Percentiles rank a stretch among this genome's conserved stretches.
Conservation (phyloP, 92 coral and sea anemone species). For the Siderastrea radians region DNA sequence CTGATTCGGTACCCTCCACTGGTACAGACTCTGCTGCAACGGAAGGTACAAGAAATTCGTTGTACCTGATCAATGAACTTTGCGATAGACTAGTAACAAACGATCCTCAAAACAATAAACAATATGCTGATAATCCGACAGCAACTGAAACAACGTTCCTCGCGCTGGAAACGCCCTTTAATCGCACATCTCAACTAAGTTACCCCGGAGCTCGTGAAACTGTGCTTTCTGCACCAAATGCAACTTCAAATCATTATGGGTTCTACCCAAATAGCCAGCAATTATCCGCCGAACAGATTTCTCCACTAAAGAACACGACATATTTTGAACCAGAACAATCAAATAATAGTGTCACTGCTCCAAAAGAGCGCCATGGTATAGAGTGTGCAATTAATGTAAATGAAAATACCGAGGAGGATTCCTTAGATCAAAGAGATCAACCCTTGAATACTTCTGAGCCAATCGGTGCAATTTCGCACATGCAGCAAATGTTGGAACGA, state of each 20-base stretch:
- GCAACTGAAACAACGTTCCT: not conserved
- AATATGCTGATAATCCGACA: not conserved
- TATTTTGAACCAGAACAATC: not conserved
- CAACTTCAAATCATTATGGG: not conserved
- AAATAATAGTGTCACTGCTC: not conserved
- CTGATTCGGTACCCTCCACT: not conserved
- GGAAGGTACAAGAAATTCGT: constrained; percentile 9
- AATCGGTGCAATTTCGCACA: constrained; percentile 6
- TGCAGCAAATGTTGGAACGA: constrained; percentile 14
- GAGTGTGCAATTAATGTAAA: not conserved
- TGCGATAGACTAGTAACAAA: constrained; percentile 17
- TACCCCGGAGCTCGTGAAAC: not conserved
- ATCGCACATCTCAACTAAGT: not conserved
- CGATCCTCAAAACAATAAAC: not conserved
- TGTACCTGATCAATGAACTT: constrained; percentile 27
- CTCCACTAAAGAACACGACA: not conserved
- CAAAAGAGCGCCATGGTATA: not conserved
- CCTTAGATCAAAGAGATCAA: not conserved
- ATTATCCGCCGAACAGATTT: not conserved
- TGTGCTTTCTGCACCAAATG: not conserved
- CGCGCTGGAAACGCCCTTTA: not conserved
- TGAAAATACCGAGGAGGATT: not conserved
- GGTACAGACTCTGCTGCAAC: not conserved
- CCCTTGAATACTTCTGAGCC: not conserved
- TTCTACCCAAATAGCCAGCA: not conserved